Percentiles rank a stretch among this genome's conserved stretches.
Conservation (phyloP, 2,888 invertebrate genomes). For the Eupithecia centaureata region DNA sequence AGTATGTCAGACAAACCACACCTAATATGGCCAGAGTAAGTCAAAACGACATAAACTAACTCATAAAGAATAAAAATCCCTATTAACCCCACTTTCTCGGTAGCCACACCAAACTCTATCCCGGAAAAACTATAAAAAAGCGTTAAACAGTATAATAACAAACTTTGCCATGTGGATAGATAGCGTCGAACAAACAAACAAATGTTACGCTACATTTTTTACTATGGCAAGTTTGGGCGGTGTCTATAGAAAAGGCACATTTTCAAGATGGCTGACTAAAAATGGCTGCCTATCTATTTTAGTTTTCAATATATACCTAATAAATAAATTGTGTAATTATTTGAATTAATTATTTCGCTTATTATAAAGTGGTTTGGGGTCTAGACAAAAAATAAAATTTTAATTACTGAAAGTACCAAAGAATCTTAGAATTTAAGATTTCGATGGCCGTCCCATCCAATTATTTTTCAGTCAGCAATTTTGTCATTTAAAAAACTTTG, state of each 20-base stretch:
- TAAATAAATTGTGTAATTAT: too few relatives aligned
- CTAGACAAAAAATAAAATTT: background rate
- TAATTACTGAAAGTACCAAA: background rate
- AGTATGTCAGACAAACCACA: background rate
- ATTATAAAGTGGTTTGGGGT: background rate
- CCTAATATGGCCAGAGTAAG: constrained; percentile 14
- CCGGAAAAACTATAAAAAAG: constrained; percentile 38
- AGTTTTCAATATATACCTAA: background rate
- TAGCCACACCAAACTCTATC: constrained; percentile 38
- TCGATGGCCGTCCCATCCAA: background rate
- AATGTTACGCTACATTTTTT: constrained; percentile 24
- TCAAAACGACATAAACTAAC: constrained; percentile 15
- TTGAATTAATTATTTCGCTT: background rate
- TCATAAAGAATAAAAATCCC: constrained; percentile 17
- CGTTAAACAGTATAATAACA: constrained; percentile 35
- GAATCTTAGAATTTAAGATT: background rate
- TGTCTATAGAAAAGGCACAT: background rate
- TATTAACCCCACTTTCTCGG: constrained; percentile 19
- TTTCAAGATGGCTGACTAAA: constrained; percentile 1
- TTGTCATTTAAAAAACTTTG: background rate
- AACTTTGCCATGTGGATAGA: constrained; percentile 35
- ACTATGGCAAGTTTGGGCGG: constrained; percentile 6
- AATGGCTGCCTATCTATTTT: background rate
- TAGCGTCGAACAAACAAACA: constrained; percentile 28
- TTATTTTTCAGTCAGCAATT: background rate